Conservation (phyloP, 1,140 invertebrate genomes). For the Drosophila leontia region DNA sequence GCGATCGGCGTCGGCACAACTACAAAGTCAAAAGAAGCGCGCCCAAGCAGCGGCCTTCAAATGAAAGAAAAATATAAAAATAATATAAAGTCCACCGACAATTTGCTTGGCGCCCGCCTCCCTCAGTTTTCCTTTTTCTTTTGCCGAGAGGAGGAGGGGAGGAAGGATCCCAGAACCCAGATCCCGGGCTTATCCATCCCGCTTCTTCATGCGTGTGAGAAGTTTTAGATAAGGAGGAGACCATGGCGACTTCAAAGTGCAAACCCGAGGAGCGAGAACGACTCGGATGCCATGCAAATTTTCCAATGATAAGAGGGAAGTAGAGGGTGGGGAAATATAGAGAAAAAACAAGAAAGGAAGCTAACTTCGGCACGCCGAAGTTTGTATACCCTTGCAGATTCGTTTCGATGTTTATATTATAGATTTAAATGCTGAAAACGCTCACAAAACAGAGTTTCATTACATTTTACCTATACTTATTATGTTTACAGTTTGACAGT, state of each 20-base stretch:
- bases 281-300: slow-evolving; percentile 61
- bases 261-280: slow-evolving; percentile 14
- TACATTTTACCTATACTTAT: too few relatives aligned
- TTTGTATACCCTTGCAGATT: too few relatives aligned
- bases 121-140: not conserved
- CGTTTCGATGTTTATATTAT: too few relatives aligned
- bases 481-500: too few relatives aligned
- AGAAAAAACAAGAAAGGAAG: too few relatives aligned
- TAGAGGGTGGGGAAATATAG: not conserved
- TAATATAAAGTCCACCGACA: slow-evolving; percentile 53
- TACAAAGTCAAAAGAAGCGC: slow-evolving; percentile 63
- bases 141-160: not conserved
- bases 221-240: slow-evolving; percentile 73
- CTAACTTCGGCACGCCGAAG: too few relatives aligned
- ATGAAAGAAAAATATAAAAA: slow-evolving; percentile 13
- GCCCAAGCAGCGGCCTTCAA: slow-evolving; percentile 34
- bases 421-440: too few relatives aligned
- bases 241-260: slow-evolving; percentile 67
- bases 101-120: slow-evolving; percentile 60
- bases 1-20: slow-evolving; percentile 76
- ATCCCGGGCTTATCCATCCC: slow-evolving; percentile 14
- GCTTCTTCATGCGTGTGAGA: slow-evolving; percentile 69
- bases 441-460: too few relatives aligned
- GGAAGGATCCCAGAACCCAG: not conserved
- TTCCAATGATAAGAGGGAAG: slow-evolving; percentile 59